Evolutionary conservation across 2,113 vertebrate genomes (phyloP).

Genomic region (Boulengeromyrus knoepffleri): DNA sequence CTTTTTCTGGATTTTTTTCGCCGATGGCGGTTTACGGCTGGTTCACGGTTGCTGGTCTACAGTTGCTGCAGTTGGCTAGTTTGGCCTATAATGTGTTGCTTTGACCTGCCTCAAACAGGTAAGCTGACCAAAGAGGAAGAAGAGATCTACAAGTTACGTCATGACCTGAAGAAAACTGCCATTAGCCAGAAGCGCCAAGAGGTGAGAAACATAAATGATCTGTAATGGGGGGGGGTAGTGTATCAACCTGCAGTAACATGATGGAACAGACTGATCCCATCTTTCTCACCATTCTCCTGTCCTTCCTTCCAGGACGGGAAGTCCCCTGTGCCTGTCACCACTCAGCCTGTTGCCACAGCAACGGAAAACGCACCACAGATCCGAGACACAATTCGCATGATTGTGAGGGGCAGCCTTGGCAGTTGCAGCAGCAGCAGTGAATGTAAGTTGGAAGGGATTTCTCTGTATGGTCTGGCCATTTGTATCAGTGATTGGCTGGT

Average conservation of each 20-base stretch:
- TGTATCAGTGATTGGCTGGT: not conserved
- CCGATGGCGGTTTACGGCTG: not conserved
- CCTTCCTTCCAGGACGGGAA: conserved; percentile 69
- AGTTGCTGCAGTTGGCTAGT: not conserved
- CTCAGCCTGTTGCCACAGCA: conserved; percentile 62
- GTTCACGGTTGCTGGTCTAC: not conserved
- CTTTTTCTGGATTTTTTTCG: not conserved
- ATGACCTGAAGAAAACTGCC: conserved; percentile 80
- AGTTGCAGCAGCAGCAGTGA: conserved; percentile 97
- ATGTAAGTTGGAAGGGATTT: conserved; percentile 65
- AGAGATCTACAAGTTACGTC: conserved; percentile 91
- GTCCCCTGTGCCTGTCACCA: conserved; percentile 62
- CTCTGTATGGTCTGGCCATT: not conserved
- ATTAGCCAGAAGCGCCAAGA: conserved; percentile 82
- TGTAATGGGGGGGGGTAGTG: conserved; percentile 12
- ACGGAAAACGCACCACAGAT: conserved; percentile 72
- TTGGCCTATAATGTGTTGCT: not conserved
- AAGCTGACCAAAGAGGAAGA: conserved; percentile 87
- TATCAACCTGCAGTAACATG: not conserved
- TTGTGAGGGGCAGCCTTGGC: conserved; percentile 91
- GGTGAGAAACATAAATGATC: conserved; percentile 56
- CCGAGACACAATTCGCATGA: conserved; percentile 86
- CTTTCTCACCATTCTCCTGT: conserved; percentile 33
- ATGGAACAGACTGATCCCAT: conserved; percentile 16
- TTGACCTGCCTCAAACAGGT: conserved; percentile 55